Percentiles rank a stretch among this genome's conserved stretches.
Conservation (phyloP, 1,140 invertebrate species). For the Solenopsis fugax region DNA sequence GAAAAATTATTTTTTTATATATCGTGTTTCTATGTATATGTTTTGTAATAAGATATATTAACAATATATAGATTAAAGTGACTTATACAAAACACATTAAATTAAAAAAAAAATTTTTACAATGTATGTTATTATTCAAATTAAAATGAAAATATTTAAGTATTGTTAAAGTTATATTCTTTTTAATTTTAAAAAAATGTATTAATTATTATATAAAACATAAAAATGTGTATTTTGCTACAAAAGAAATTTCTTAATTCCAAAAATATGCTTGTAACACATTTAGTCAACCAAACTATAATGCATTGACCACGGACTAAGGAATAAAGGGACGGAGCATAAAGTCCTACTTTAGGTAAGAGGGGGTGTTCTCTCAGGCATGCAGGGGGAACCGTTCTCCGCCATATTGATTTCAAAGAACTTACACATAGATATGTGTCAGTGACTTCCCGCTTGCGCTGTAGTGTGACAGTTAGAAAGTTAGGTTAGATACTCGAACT, state of each 20-base stretch:
- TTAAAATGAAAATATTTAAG: neutral
- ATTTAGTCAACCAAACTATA: neutral
- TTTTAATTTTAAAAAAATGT: too few relatives aligned
- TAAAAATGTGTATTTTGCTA: neutral
- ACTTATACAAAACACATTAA: neutral
- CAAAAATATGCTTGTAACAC: neutral
- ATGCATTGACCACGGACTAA: too few relatives aligned
- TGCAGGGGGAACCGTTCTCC: too few relatives aligned
- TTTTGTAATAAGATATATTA: neutral
- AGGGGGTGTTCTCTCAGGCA: too few relatives aligned
- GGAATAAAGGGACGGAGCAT: too few relatives aligned
- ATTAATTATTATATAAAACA: neutral
- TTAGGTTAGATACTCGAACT: too few relatives aligned
- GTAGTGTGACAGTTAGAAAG: too few relatives aligned
- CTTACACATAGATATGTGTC: too few relatives aligned
- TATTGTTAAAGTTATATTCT: neutral
- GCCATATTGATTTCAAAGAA: too few relatives aligned
- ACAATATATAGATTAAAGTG: neutral
- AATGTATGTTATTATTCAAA: neutral
- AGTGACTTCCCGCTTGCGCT: too few relatives aligned
- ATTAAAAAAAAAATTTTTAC: neutral
- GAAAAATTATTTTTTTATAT: neutral
- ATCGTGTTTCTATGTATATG: neutral
- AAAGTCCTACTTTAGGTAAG: too few relatives aligned
- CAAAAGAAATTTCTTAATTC: neutral